Percentiles rank a stretch among this genome's conserved stretches.
Conservation (phyloP, 2,888 invertebrate genomes). For the Helicoverpa assulta region DNA sequence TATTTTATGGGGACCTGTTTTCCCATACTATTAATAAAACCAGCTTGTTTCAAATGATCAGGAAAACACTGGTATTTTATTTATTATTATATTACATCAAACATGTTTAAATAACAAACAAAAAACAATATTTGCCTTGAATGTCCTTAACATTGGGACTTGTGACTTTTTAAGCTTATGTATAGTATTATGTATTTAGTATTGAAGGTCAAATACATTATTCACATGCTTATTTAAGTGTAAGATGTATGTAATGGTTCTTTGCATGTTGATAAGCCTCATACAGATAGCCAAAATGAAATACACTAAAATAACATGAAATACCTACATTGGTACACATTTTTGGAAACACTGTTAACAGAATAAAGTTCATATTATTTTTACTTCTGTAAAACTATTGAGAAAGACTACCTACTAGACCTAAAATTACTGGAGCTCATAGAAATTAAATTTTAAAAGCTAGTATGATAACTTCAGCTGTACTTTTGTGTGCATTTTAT, state of each 20-base stretch:
- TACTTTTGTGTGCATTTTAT: too few relatives aligned
- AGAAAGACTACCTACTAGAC: too few relatives aligned
- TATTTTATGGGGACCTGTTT: too few relatives aligned
- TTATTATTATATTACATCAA: neutral
- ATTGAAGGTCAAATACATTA: conserved; percentile 14
- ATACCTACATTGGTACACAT: too few relatives aligned
- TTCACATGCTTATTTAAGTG: neutral
- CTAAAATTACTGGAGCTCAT: too few relatives aligned
- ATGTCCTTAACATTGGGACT: neutral
- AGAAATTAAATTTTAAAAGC: too few relatives aligned
- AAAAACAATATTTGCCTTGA: conserved; percentile 1
- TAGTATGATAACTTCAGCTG: too few relatives aligned
- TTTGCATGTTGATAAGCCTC: conserved; percentile 2
- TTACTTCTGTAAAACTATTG: too few relatives aligned
- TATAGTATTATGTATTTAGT: neutral
- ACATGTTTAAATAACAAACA: neutral
- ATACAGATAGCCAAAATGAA: too few relatives aligned
- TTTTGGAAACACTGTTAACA: neutral
- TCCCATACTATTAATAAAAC: too few relatives aligned
- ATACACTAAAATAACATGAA: too few relatives aligned
- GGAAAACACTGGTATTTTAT: neutral
- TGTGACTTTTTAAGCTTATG: neutral
- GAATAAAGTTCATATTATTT: neutral
- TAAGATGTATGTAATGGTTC: neutral
- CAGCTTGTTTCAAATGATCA: neutral